These are phyloP conservation scores for Porphyrio hochstetteri DNA, from an alignment of 2,113 vertebrate species.

Conservation along the genomic window DNA sequence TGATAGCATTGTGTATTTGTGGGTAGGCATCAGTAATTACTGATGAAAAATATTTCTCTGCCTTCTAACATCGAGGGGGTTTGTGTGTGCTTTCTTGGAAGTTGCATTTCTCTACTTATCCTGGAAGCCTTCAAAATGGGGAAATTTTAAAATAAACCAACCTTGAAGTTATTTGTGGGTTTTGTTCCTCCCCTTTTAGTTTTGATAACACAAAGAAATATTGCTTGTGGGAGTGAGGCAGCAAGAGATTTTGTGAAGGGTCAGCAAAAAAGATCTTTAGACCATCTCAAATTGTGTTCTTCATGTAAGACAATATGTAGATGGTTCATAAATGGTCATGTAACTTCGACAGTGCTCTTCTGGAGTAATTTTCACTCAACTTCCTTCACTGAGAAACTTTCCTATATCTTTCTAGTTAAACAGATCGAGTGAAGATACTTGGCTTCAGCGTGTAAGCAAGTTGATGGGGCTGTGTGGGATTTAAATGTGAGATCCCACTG, in stretches of 20 bases:
- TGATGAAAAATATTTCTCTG: neutral
- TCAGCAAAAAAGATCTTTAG: neutral
- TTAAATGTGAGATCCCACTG: neutral
- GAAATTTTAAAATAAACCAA: neutral
- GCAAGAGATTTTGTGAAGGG: neutral
- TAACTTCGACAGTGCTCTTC: neutral
- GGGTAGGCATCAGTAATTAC: neutral
- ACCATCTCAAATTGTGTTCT: neutral
- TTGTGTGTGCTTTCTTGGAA: neutral
- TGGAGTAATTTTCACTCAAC: neutral
- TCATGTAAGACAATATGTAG: neutral
- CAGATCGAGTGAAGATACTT: neutral
- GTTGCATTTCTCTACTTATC: neutral
- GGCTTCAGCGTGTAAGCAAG: neutral
- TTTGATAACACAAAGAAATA: neutral
- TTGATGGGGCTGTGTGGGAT: rapidly evolving
- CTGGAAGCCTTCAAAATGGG: neutral
- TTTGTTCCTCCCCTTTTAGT: neutral
- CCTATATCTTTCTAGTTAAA: neutral
- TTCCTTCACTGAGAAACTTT: conserved; percentile 1
- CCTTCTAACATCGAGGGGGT: neutral
- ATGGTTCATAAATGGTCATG: neutral
- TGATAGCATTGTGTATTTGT: neutral
- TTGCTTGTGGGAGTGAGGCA: neutral
- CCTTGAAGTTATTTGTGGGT: neutral